Evolutionary conservation across 2,888 invertebrate species (phyloP).

Genomic region (Brassicogethes aeneus): DNA sequence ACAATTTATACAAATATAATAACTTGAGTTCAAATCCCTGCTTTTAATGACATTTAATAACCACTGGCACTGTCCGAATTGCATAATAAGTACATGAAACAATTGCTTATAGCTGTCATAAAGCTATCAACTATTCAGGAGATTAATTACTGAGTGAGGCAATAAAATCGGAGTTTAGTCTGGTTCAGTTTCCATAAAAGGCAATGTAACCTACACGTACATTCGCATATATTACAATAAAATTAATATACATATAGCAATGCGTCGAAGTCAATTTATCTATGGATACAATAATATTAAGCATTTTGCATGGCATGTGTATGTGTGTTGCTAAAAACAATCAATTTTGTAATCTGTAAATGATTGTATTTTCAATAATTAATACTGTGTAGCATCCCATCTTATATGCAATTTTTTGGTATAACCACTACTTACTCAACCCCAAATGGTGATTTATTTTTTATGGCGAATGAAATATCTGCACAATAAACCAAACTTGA

Average conservation of each 20-base stretch:
- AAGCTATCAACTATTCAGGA: conserved; percentile 1
- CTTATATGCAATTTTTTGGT: no score
- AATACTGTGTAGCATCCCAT: no score
- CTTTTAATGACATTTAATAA: conserved; percentile 1
- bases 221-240: background rate
- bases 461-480: no score
- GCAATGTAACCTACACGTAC: background rate
- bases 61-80: background rate
- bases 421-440: no score
- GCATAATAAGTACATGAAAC: background rate
- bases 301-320: no score
- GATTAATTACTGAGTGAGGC: conserved; percentile 2
- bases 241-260: background rate
- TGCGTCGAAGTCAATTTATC: background rate
- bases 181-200: conserved; percentile 1
- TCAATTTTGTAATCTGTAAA: no score
- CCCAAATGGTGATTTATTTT: no score
- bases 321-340: no score
- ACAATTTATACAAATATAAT: no score
- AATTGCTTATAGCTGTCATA: conserved; percentile 2
- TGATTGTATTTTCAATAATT: no score
- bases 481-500: no score
- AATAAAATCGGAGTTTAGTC: background rate
- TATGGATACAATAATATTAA: conserved; percentile 7
- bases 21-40: no score